Evolutionary conservation across 2,888 invertebrate genomes (phyloP).

Genomic region (Cinara cedri): DNA sequence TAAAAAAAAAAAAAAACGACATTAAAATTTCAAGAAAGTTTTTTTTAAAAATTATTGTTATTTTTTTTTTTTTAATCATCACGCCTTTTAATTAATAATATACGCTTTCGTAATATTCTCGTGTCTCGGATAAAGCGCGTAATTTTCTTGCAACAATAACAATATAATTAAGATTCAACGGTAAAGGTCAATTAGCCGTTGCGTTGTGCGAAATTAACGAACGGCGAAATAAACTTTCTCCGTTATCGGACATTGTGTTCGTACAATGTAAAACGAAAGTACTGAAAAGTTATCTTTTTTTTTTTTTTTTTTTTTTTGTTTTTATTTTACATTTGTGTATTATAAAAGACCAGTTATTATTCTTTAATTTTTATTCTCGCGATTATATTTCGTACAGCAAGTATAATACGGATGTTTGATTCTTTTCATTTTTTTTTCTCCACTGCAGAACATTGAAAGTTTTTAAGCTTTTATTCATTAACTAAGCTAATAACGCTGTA

Average conservation of each 20-base stretch:
- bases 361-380: too few relatives aligned
- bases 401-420: constrained; percentile 1
- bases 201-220: neutral
- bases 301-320: too few relatives aligned
- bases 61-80: neutral
- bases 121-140: neutral
- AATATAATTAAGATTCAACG: neutral
- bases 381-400: neutral
- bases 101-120: neutral
- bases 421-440: neutral
- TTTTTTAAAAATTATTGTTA: too few relatives aligned
- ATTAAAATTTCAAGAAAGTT: too few relatives aligned
- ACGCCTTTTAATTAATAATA: neutral
- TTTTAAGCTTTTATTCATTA: constrained; percentile 20
- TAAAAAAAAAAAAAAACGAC: neutral
- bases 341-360: too few relatives aligned
- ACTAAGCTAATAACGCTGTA: too few relatives aligned
- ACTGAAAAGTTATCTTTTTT: constrained; percentile 26
- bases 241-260: constrained; percentile 11
- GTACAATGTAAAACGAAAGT: neutral
- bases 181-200: constrained; percentile 18
- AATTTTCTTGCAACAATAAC: neutral
- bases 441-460: neutral
- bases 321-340: too few relatives aligned
- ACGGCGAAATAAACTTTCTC: constrained; percentile 26